Evolutionary conservation across 2,888 invertebrate genomes (phyloP).

Genomic region (Serripes groenlandicus): DNA sequence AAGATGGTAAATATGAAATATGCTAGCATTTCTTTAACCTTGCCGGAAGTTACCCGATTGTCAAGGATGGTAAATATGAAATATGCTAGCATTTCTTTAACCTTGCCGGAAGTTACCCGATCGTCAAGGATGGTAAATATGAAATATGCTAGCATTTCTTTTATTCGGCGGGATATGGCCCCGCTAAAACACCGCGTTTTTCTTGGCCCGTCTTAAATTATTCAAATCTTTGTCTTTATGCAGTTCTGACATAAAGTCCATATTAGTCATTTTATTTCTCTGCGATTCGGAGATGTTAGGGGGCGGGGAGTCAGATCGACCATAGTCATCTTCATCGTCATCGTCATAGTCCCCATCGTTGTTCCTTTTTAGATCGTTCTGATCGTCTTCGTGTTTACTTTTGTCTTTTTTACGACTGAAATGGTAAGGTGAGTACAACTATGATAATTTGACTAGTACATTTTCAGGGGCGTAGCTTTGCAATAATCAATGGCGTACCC

Average conservation of each 20-base stretch:
- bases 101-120: too few relatives aligned
- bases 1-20: too few relatives aligned
- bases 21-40: too few relatives aligned
- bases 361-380: conserved; percentile 26
- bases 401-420: conserved; percentile 26
- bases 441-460: neutral
- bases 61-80: too few relatives aligned
- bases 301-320: conserved; percentile 31
- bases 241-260: conserved; percentile 59
- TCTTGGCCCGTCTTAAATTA: conserved; percentile 62
- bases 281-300: conserved; percentile 31
- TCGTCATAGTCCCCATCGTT: conserved; percentile 41
- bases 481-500: too few relatives aligned
- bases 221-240: conserved; percentile 64
- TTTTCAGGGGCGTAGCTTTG: neutral
- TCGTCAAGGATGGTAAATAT: too few relatives aligned
- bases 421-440: too few relatives aligned
- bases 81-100: too few relatives aligned
- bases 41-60: too few relatives aligned
- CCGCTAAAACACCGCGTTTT: conserved; percentile 59
- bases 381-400: conserved; percentile 41
- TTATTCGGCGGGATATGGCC: too few relatives aligned
- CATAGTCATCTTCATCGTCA: conserved; percentile 50
- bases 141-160: too few relatives aligned
- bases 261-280: conserved; percentile 63